Percentiles rank a stretch among this genome's conserved stretches.
Conservation (phyloP, 2,797 vertebrate genomes). For the Hipposideros larvatus region DNA sequence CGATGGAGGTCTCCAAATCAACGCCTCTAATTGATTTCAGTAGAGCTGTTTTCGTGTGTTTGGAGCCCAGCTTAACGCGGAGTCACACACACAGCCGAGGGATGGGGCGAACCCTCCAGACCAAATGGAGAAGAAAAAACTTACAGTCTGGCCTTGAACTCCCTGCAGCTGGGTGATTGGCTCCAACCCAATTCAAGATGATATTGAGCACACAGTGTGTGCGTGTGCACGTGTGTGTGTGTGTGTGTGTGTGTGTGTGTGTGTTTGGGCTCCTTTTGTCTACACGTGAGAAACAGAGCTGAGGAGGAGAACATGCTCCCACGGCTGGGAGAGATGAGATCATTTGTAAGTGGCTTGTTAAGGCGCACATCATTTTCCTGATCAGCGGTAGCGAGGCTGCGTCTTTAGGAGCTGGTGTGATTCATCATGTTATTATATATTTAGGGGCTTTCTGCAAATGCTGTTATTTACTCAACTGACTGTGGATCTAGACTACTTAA, state of each 20-base stretch:
- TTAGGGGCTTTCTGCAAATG: conserved; percentile 82
- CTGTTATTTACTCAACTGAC: conserved; percentile 84
- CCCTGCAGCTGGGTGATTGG: neutral
- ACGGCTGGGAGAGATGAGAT: conserved; percentile 65
- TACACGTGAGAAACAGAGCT: neutral
- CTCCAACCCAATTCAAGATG: neutral
- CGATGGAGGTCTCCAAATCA: neutral
- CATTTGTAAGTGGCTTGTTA: conserved; percentile 85
- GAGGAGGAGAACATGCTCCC: conserved; percentile 46
- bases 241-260: neutral
- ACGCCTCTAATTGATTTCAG: neutral
- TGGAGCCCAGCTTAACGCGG: neutral
- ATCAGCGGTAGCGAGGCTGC: conserved; percentile 72
- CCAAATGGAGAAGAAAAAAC: neutral
- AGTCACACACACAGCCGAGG: neutral
- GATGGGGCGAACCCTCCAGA: neutral
- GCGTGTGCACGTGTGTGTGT: too few species aligned
- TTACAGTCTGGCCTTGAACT: neutral
- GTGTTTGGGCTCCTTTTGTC: neutral
- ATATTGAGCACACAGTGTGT: accelerated
- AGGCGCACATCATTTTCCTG: conserved; percentile 79
- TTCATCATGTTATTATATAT: conserved; percentile 85
- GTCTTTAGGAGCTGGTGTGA: conserved; percentile 69
- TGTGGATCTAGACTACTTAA: conserved; percentile 84
- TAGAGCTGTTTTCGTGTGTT: neutral